A percentile compares a stretch with the other conserved stretches of the same genome.
Conservation (phyloP, 2,797 vertebrate genomes). For the Columba guinea region DNA sequence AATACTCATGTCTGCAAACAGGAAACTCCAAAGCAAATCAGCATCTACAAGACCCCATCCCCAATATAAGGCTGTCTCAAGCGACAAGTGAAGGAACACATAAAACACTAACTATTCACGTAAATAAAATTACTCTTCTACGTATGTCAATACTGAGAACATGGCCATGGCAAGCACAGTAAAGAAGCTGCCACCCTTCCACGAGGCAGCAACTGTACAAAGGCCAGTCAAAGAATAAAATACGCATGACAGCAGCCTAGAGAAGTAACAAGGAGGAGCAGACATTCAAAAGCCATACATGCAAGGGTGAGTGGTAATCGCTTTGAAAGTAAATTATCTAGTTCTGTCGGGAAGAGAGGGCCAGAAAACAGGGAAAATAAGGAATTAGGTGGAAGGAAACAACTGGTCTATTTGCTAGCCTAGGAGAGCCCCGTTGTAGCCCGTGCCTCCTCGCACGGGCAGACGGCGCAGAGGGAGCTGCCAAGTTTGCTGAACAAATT, state of each 20-base stretch:
- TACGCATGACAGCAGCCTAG: neutral
- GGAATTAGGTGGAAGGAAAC: neutral
- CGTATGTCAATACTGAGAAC: neutral
- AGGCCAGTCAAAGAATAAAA: conserved; percentile 6
- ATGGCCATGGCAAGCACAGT: neutral
- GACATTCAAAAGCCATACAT: neutral
- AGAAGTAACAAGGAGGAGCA: conserved; percentile 27
- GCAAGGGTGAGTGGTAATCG: neutral
- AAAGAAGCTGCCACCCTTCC: neutral
- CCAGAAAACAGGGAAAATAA: neutral
- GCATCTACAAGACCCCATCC: neutral
- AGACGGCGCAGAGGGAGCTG: neutral
- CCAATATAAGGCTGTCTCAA: neutral
- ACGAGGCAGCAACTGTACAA: conserved; percentile 10
- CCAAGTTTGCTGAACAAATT: conserved; percentile 62
- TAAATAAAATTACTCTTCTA: neutral
- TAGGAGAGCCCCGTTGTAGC: neutral
- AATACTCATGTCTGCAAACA: neutral
- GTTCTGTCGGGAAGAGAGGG: neutral
- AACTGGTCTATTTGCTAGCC: neutral
- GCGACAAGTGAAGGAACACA: neutral
- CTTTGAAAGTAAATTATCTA: neutral
- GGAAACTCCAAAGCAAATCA: conserved; percentile 22
- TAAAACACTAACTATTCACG: neutral
- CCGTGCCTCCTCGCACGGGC: neutral